Conservation (phyloP, 2,888 invertebrate species). For the Aphidius colemani region DNA sequence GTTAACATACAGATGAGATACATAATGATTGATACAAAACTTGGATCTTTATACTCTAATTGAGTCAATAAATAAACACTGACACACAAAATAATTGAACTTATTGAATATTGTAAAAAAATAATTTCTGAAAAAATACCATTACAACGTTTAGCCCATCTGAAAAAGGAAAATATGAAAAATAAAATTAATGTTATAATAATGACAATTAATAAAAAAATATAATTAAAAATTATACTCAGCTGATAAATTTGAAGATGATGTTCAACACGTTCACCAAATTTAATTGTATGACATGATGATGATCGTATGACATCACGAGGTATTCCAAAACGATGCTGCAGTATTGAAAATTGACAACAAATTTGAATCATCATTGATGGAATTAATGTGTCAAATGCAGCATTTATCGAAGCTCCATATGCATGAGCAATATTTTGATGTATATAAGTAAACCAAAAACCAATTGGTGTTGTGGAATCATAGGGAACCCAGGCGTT, state of each 20-base stretch:
- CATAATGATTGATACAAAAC: not conserved
- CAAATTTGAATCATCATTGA: constrained; percentile 8
- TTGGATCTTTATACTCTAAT: not conserved
- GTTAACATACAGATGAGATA: not conserved
- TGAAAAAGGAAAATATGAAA: not conserved
- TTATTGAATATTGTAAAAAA: constrained; percentile 13
- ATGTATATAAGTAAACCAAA: not conserved
- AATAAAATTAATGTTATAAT: not conserved
- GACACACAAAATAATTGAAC: constrained; percentile 11
- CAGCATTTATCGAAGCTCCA: not conserved
- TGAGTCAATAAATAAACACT: constrained; percentile 6
- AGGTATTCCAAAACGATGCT: not conserved
- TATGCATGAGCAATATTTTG: not conserved
- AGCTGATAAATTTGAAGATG: constrained; percentile 10
- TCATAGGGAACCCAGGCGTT: constrained; percentile 2
- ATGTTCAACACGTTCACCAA: constrained; percentile 1
- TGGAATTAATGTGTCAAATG: not conserved
- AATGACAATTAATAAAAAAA: not conserved
- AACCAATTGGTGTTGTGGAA: not conserved
- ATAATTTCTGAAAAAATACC: constrained; percentile 7
- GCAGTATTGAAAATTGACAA: not conserved
- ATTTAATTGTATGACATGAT: no score
- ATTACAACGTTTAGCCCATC: constrained; percentile 7
- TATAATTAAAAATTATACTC: constrained; percentile 5
- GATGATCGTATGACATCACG: no score